These are phyloP conservation scores for Corythucha ciliata DNA, from an alignment of 2,888 invertebrate genomes.

Conservation along the genomic window DNA sequence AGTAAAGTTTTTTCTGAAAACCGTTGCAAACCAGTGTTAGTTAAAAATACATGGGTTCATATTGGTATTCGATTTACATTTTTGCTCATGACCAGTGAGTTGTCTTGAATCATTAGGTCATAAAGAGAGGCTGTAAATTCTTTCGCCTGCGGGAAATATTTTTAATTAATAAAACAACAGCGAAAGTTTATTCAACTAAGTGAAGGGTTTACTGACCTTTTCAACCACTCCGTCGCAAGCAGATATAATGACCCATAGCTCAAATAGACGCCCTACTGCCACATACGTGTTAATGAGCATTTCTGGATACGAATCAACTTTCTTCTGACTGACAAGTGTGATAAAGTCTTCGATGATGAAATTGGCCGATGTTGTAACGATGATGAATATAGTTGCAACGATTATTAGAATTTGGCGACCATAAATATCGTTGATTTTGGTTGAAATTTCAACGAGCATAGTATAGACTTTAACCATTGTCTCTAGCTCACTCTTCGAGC, in stretches of 20 bases:
- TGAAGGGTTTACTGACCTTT: slow-evolving; percentile 12
- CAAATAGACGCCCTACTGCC: slow-evolving; percentile 16
- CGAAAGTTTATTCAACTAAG: too few species aligned
- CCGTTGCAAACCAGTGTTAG: neutral
- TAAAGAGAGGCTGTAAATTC: slow-evolving; percentile 23
- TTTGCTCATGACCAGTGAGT: slow-evolving; percentile 7
- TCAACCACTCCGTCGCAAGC: slow-evolving; percentile 23
- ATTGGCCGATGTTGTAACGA: slow-evolving; percentile 21
- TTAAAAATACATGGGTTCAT: neutral
- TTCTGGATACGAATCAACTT: neutral
- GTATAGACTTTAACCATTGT: slow-evolving; percentile 21
- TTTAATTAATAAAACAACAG: neutral
- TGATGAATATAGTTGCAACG: slow-evolving; percentile 19
- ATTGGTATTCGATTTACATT: slow-evolving; percentile 21
- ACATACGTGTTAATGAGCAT: slow-evolving; percentile 12
- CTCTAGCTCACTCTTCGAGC: slow-evolving; percentile 14
- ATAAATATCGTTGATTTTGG: slow-evolving; percentile 18
- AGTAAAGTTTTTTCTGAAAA: slow-evolving; percentile 19
- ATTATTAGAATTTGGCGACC: slow-evolving; percentile 22
- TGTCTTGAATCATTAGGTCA: slow-evolving; percentile 21
- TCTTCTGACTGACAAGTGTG: neutral
- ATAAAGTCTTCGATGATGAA: slow-evolving; percentile 19
- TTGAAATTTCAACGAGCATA: slow-evolving; percentile 10
- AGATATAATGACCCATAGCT: slow-evolving; percentile 22
- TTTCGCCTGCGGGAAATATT: slow-evolving; percentile 18